phyloP scores from a whole-genome alignment of 2,113 vertebrate genomes.

The Phrynosoma platyrhinos region DNA sequence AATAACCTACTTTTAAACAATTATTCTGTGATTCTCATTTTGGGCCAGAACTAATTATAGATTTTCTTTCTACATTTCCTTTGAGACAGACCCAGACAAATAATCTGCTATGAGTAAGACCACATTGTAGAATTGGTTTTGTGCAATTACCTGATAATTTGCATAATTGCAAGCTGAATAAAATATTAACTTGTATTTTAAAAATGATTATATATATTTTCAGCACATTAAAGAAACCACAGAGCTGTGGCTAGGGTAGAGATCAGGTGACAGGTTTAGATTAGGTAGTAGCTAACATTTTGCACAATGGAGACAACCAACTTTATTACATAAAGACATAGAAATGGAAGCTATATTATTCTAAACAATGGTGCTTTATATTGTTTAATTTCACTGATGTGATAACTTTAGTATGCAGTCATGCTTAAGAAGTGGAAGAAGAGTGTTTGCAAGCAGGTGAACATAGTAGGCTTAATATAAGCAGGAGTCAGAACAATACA shows the following conservation, averaged over 20 bases:
- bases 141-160: conserved; percentile 52
- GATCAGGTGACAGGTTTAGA: conserved; percentile 47
- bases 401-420: not conserved
- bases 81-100: conserved; percentile 50
- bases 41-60: conserved; percentile 59
- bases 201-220: conserved; percentile 58
- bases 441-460: not conserved
- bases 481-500: not conserved
- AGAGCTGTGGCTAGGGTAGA: conserved; percentile 40
- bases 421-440: not conserved
- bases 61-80: conserved; percentile 50
- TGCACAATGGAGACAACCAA: conserved; percentile 54
- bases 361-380: conserved; percentile 35
- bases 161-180: conserved; percentile 55
- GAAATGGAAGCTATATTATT: conserved; percentile 38
- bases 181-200: conserved; percentile 55
- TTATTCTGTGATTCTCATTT: conserved; percentile 27
- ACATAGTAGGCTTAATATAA: not conserved
- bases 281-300: conserved; percentile 44
- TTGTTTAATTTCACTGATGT: not conserved
- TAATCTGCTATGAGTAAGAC: conserved; percentile 58
- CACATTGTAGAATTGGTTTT: conserved; percentile 26
- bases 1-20: not conserved
- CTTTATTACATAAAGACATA: conserved; percentile 51
- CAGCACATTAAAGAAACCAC: conserved; percentile 60